phyloP scores from a whole-genome alignment of 2,888 invertebrate genomes.

The Diachrysia chrysitis region DNA sequence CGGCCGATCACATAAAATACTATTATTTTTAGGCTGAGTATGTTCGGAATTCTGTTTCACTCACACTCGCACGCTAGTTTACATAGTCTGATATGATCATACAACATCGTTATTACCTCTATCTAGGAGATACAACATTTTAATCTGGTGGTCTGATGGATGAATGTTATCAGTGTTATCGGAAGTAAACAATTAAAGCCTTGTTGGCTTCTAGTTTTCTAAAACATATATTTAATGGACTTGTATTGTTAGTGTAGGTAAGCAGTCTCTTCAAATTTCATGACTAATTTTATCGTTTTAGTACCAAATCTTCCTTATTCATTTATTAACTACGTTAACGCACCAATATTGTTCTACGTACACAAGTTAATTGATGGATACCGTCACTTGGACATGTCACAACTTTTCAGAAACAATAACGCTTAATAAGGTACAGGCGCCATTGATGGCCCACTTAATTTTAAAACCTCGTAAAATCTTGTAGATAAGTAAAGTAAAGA shows the following conservation, averaged over 20 bases:
- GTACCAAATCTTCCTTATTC: too few species aligned
- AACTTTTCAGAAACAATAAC: constrained; percentile 28
- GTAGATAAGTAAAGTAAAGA: too few species aligned
- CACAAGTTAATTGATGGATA: too few species aligned
- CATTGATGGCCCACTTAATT: too few species aligned
- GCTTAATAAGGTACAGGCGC: too few species aligned
- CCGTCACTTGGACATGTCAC: too few species aligned
- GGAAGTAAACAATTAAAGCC: constrained; percentile 36
- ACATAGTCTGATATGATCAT: constrained; percentile 22
- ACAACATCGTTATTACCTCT: constrained; percentile 22
- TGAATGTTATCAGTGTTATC: constrained; percentile 18
- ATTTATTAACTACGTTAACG: too few species aligned
- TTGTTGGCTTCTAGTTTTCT: constrained; percentile 27
- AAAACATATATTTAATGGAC: constrained; percentile 11
- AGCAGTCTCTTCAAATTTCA: too few species aligned
- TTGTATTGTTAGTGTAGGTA: too few species aligned
- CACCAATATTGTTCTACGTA: too few species aligned
- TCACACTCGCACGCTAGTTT: constrained; percentile 18
- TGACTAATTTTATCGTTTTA: too few species aligned
- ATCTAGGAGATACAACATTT: constrained; percentile 23
- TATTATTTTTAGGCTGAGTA: constrained; percentile 51
- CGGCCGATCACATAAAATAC: constrained; percentile 44
- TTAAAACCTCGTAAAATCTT: too few species aligned
- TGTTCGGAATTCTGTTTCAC: constrained; percentile 1
- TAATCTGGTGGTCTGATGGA: constrained; percentile 26